Base-by-base conservation (phyloP, 2,888 invertebrate genomes). In the Leptothorax acervorum region DNA sequence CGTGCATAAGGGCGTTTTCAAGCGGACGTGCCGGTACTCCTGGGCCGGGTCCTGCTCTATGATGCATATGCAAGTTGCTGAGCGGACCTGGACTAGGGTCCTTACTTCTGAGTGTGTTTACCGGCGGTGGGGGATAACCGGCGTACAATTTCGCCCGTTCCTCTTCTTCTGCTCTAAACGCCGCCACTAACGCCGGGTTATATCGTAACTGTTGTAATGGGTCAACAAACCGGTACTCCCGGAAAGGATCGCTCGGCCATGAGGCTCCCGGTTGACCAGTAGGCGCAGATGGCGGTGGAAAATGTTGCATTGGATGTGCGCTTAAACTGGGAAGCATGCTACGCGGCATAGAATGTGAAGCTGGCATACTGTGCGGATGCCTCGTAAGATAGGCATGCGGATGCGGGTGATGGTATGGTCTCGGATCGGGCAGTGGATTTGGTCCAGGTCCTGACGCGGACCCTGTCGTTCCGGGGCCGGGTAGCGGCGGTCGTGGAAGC, bases 121-220 rank as follows among this genome's bases (percentile, higher is more conserved):
- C 93, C 89, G 95, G 93, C 92, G 96, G 96, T 89, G 96, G 95
- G 9, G 93, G 91, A 95, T 97, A 97, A 87, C 97, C 96, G 90
- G 96, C 96, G 93, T 97, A 96, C 93, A 97, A 96, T 95, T 97
- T 98, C 62, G 97, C 97, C 85, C 97, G 96, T 94, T 98, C 97
- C 92, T 98, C 95, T 79, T 95, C 97, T 93, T 97, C 97, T 66
- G 97, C 97, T 81, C 97, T 96, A 93, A 97, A 96, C 3, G 95
- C 95, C 31, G 97, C 97, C 95, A 98, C 96, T 51, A 98, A 95
- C 31, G 23, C 23, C 23, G 98, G 97, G 94, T 97, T 97, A 94
- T 97, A 97, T 81, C 97, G 96, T 94, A 97, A 95, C 71, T 94
- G 94, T 82, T 95, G 95, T 88, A 97, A 96, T 60, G 97, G 97